These are phyloP conservation scores for Thalassoma bifasciatum DNA, from an alignment of 2,113 vertebrate genomes.

Conservation along the genomic window DNA sequence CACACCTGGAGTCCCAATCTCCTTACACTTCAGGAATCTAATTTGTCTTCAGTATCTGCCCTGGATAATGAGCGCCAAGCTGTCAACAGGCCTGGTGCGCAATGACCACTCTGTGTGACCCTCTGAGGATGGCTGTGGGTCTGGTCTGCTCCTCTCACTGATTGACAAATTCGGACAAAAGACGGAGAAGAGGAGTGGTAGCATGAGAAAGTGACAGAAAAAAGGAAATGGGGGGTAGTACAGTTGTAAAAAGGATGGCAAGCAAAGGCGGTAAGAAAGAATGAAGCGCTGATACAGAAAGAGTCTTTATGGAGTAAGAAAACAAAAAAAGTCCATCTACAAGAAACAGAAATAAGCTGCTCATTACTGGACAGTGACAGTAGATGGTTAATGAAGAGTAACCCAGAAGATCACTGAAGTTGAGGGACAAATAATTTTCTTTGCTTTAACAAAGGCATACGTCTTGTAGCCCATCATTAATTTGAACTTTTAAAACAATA, in stretches of 20 bases:
- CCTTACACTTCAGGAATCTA: slow-evolving; percentile 58
- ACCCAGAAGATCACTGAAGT: background rate
- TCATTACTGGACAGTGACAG: slow-evolving; percentile 5
- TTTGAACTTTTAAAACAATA: too few relatives aligned
- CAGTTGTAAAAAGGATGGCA: slow-evolving; percentile 16
- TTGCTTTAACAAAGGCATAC: too few relatives aligned
- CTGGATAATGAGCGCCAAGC: slow-evolving; percentile 75
- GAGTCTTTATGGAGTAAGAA: slow-evolving; percentile 1
- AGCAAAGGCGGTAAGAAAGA: slow-evolving; percentile 17
- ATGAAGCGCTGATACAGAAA: slow-evolving; percentile 2
- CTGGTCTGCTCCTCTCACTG: slow-evolving; percentile 55
- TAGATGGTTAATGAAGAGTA: background rate
- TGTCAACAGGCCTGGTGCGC: slow-evolving; percentile 67
- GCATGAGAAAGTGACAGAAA: slow-evolving; percentile 17
- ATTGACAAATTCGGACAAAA: slow-evolving; percentile 62
- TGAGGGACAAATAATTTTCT: background rate
- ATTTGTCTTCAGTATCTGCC: slow-evolving; percentile 71
- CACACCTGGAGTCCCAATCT: slow-evolving; percentile 52
- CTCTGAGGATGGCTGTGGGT: slow-evolving; percentile 47
- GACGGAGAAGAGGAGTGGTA: slow-evolving; percentile 1
- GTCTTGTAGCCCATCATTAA: background rate
- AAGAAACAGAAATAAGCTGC: background rate
- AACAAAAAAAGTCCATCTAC: background rate
- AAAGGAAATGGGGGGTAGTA: background rate
- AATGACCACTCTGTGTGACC: slow-evolving; percentile 67